Conservation (phyloP, 2,888 invertebrate genomes). For the Lissonota sp. region DNA sequence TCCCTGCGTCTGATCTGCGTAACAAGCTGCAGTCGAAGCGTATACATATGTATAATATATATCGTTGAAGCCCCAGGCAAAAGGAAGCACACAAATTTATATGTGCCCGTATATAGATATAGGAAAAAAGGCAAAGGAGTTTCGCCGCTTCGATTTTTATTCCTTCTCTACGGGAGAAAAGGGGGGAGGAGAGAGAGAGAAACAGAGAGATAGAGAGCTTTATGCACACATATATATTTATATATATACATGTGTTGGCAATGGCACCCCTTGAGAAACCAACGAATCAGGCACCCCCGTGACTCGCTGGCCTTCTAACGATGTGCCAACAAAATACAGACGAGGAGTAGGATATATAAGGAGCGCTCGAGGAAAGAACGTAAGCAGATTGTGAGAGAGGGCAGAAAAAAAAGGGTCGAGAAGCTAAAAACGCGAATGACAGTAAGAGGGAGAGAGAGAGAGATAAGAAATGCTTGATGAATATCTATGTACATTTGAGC, state of each 20-base stretch:
- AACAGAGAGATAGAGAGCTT: constrained; percentile 26
- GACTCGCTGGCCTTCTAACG: constrained; percentile 78
- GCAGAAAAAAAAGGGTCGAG: constrained; percentile 47
- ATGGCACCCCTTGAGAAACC: constrained; percentile 50
- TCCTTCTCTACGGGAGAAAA: constrained; percentile 36
- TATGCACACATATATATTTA: neutral
- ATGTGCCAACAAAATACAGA: constrained; percentile 82
- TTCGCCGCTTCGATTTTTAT: constrained; percentile 54
- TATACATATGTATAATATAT: constrained; percentile 16
- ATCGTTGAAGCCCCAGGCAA: constrained; percentile 35
- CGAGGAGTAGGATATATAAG: constrained; percentile 73
- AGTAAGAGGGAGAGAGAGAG: constrained; percentile 23
- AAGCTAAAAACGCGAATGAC: constrained; percentile 32
- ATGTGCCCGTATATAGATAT: constrained; percentile 6
- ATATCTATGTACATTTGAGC: constrained; percentile 5
- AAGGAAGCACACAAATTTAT: constrained; percentile 37
- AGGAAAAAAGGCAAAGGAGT: constrained; percentile 34
- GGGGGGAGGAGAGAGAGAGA: constrained; percentile 26
- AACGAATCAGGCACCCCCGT: constrained; percentile 75
- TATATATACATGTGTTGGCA: constrained; percentile 1
- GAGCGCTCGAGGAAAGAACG: constrained; percentile 73
- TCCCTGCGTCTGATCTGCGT: constrained; percentile 78
- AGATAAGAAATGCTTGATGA: constrained; percentile 43
- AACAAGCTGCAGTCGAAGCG: constrained; percentile 76
- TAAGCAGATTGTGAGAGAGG: constrained; percentile 79